Conservation (phyloP, 2,888 invertebrate genomes). For the Mythimna vitellina region DNA sequence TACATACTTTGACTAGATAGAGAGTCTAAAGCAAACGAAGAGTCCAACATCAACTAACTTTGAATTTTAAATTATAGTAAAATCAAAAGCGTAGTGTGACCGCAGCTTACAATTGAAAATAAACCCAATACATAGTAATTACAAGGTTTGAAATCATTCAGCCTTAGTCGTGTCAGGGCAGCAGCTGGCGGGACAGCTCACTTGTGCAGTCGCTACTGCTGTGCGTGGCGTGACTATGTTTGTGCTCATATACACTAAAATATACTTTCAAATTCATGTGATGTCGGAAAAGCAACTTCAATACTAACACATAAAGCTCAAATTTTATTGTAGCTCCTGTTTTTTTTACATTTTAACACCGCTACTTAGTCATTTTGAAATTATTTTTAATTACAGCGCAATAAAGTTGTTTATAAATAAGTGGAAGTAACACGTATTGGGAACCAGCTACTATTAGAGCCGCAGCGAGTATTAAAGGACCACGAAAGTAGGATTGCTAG, state of each 20-base stretch:
- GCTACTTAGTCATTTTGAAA: background rate
- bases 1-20: background rate
- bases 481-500: conserved; percentile 6
- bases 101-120: conserved; percentile 41
- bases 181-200: background rate
- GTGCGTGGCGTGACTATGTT: conserved; percentile 34
- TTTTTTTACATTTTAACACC: background rate
- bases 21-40: background rate
- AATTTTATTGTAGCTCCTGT: background rate
- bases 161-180: conserved; percentile 54
- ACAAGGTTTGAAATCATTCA: conserved; percentile 53
- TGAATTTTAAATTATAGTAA: too few species aligned
- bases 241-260: conserved; percentile 5
- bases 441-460: background rate
- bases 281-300: conserved; percentile 11
- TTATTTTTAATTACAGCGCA: background rate
- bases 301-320: background rate
- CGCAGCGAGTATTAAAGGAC: background rate
- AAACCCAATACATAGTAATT: conserved; percentile 34
- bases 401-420: conserved; percentile 7
- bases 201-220: conserved; percentile 44
- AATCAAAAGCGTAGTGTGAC: conserved; percentile 21
- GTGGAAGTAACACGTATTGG: background rate
- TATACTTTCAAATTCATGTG: background rate
- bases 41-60: too few species aligned